These are phyloP conservation scores for Eledone cirrhosa DNA, from an alignment of 2,888 invertebrate species.

Conservation along the genomic window DNA sequence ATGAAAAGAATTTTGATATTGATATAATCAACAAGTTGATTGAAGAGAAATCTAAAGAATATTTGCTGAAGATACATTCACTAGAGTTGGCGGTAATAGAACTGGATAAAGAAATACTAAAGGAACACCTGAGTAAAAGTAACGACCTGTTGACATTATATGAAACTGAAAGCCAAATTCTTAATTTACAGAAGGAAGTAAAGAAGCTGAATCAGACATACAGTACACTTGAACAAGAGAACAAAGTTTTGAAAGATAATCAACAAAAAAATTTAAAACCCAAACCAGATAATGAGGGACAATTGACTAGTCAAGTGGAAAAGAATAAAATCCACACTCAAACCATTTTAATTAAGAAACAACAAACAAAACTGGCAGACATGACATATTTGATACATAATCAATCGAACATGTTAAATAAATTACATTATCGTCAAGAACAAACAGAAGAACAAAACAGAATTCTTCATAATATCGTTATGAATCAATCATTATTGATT, in stretches of 20 bases:
- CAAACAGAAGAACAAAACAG: conserved; percentile 53
- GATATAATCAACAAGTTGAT: background rate
- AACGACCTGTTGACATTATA: conserved; percentile 48
- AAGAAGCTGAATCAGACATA: conserved; percentile 54
- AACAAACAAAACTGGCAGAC: conserved; percentile 48
- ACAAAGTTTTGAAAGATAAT: conserved; percentile 44
- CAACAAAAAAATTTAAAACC: conserved; percentile 48
- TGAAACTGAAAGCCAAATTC: conserved; percentile 56
- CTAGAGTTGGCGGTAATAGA: conserved; percentile 56
- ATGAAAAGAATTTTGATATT: background rate
- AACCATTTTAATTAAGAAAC: conserved; percentile 45
- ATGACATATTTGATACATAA: conserved; percentile 45
- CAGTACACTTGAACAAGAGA: conserved; percentile 44
- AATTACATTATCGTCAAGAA: conserved; percentile 42
- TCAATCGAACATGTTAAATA: conserved; percentile 44
- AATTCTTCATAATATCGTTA: conserved; percentile 49
- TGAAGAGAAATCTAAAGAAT: conserved; percentile 19
- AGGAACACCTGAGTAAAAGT: conserved; percentile 49
- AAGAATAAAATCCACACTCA: conserved; percentile 25
- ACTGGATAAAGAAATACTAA: conserved; percentile 57
- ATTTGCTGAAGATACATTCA: conserved; percentile 47
- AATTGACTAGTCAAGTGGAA: background rate
- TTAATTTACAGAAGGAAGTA: conserved; percentile 58
- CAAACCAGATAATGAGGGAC: conserved; percentile 32
- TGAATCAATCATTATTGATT: conserved; percentile 54